Evolutionary conservation across 1,140 invertebrate species (phyloP), one percentile per base, ranked within the genome.

Genomic region (Pseudomyrmex dendroicus): DNA sequence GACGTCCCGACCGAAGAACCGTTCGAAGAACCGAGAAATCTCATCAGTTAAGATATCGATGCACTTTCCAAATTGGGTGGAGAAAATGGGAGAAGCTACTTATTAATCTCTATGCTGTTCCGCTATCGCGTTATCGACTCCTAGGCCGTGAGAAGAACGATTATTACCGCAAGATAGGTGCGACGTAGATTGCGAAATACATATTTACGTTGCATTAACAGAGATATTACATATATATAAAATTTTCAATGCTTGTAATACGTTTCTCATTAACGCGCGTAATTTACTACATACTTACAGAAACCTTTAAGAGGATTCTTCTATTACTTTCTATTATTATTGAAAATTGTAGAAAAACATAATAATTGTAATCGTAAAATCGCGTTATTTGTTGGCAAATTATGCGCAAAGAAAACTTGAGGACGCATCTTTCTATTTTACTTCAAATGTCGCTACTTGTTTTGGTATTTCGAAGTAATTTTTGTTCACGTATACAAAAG

Each of bases 21-120:
- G 72, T 84, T 67, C 72, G 82, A 73, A 82, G 84, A 89, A 74
- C 12, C 57, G 67, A 35, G 78, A 74, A 64, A 82, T 89, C 87
- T 78, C 87, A 72, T 88, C 87, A 62, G 56, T 59, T 63, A 57
- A 78, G 76, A 78, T 78, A 78, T 70, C 76, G 64, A 70, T 54
- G 76, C 67, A 13, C 76, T 35, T 72, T 80, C 72, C 25, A 56
- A 66, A 80, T 80, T 70, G 20, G 64, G 54, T 68, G 52, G 61
- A 46, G 52, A 77, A 35, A 35, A 77, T n/a, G 52, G 15, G 56
- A 54, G 64, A 78, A 70, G 64, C 64, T 15, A 15, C 54, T 80
- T 56, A 72, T 70, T 80, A 80, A 80, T 72, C 54, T 20, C 13
- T 12, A 35, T 35, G 76, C 35, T 72, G 72, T 72, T 80, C 70